phyloP scores from a whole-genome alignment of 2,113 vertebrate genomes.

The Eonycteris spelaea region DNA sequence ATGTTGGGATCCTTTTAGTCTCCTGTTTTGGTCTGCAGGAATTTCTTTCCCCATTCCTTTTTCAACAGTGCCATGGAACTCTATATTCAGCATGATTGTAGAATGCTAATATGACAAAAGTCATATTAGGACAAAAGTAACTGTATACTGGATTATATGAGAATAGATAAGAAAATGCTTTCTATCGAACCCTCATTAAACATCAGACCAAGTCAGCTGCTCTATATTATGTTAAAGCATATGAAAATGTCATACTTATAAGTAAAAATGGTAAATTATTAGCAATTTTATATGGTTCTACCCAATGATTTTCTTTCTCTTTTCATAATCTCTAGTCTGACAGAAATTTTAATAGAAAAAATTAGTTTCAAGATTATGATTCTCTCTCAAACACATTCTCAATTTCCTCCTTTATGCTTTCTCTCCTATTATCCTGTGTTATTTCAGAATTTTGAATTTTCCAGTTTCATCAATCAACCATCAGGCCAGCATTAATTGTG shows the following conservation, averaged over 20 bases:
- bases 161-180: background rate
- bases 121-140: background rate
- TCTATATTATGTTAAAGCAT: background rate
- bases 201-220: background rate
- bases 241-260: background rate
- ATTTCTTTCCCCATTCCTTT: background rate
- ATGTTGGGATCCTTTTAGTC: background rate
- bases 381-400: background rate
- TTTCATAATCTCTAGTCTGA: background rate
- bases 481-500: background rate
- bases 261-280: background rate
- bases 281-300: background rate
- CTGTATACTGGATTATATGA: background rate
- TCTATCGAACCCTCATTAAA: background rate
- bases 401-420: background rate
- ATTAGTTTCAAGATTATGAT: background rate
- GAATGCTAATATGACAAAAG: background rate
- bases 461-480: conserved; percentile 9
- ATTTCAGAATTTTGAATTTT: conserved; percentile 35
- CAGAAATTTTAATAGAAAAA: conserved; percentile 32
- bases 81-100: background rate
- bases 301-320: background rate
- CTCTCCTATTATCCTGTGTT: background rate
- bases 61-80: background rate
- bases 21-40: background rate